A percentile compares a stretch with the other conserved stretches of the same genome.
These are phyloP conservation scores for Steinernema carpocapsae DNA, from an alignment of 2,888 invertebrate genomes.

Conservation along the genomic window DNA sequence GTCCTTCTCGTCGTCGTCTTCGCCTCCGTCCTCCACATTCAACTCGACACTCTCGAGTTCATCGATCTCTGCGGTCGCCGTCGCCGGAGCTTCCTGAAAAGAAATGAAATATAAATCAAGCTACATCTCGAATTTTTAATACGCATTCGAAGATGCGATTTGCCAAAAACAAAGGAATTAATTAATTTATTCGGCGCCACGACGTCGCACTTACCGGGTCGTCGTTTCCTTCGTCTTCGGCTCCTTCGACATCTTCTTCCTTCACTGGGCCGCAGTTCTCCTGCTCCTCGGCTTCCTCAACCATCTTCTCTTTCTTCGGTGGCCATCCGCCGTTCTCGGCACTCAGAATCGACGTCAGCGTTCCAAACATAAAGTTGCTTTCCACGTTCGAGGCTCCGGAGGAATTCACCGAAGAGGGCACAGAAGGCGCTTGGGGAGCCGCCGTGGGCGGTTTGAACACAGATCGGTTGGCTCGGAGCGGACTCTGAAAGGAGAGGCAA, in stretches of 20 bases:
- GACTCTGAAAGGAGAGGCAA: slow-evolving; percentile 6
- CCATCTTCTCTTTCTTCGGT: background rate
- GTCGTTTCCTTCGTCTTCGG: background rate
- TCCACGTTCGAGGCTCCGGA: slow-evolving; percentile 19
- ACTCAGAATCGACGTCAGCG: slow-evolving; percentile 13
- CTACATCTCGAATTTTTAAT: slow-evolving; percentile 27
- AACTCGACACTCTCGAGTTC: slow-evolving; percentile 37
- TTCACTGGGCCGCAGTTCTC: background rate
- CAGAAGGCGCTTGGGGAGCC: background rate
- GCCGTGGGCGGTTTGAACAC: slow-evolving; percentile 8
- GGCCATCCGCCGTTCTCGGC: slow-evolving; percentile 24
- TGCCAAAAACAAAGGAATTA: background rate
- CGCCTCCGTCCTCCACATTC: slow-evolving; percentile 20
- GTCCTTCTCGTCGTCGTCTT: slow-evolving; percentile 70
- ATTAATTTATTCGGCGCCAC: background rate
- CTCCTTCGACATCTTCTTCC: background rate
- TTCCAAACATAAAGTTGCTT: slow-evolving; percentile 29
- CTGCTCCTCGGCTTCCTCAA: slow-evolving; percentile 14
- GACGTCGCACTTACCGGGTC: slow-evolving; percentile 8
- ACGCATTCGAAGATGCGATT: background rate
- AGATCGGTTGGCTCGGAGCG: slow-evolving; percentile 7
- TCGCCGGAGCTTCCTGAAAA: slow-evolving; percentile 29
- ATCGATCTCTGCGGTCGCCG: slow-evolving; percentile 22
- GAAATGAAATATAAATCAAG: slow-evolving; percentile 17
- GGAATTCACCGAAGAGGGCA: slow-evolving; percentile 3